These are phyloP conservation scores for Scyliorhinus canicula DNA, from an alignment of 2,797 vertebrate genomes.

Conservation along the genomic window DNA sequence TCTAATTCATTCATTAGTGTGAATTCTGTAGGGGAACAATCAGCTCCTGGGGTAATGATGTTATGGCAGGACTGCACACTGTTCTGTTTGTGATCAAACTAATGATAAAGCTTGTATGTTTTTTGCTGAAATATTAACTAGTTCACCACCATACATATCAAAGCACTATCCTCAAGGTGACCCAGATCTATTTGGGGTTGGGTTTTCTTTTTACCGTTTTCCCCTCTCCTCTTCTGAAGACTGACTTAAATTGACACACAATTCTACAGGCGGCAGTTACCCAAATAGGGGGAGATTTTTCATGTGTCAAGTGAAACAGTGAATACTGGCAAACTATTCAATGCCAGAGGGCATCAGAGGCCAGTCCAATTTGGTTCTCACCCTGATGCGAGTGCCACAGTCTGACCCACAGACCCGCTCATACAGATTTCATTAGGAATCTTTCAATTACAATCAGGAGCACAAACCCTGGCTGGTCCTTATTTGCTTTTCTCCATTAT, in stretches of 20 bases:
- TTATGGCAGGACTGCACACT: constrained; percentile 31
- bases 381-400: not conserved
- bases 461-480: not conserved
- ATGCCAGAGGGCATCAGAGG: not conserved
- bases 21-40: constrained; percentile 32
- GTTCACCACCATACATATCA: not conserved
- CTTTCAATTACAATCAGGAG: not conserved
- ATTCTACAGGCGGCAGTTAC: not conserved
- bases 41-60: not conserved
- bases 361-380: not conserved
- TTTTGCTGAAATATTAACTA: constrained; percentile 25
- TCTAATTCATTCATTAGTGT: constrained; percentile 37
- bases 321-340: not conserved
- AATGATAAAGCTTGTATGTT: constrained; percentile 11
- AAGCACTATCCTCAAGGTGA: no score
- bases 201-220: not conserved
- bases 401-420: not conserved
- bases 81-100: constrained; percentile 1
- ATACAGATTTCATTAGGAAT: not conserved
- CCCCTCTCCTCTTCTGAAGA: not conserved
- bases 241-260: not conserved
- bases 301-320: not conserved
- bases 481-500: not conserved
- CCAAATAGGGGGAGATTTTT: not conserved
- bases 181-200: not conserved